Base-by-base conservation (phyloP, 2,113 vertebrate species). In the Pardalotus punctatus region DNA sequence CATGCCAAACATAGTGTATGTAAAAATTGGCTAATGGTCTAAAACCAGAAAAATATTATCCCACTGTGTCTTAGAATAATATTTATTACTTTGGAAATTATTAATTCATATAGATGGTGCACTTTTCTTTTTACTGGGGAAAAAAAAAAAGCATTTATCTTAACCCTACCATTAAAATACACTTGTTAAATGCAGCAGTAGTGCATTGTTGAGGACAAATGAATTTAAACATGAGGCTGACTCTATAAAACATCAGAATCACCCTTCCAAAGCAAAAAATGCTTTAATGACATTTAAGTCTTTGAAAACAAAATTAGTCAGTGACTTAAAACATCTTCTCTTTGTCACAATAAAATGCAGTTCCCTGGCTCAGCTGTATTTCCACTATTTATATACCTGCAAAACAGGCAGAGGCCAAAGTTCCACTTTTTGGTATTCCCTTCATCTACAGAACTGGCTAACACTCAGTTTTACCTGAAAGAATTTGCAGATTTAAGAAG, bases 391-490 rank as follows among this genome's bases (percentile, higher is more conserved):
- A 64, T 86, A 42, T 19, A 93, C 64, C 76, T 82, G 88, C 54
- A 81, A 93, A 95, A 92, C 43, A 95, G 28, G 54, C 56, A 93
- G 80, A 88, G 53, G 45, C 61, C 83, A 93, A 70, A 80, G 22
- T 88, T 96, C 53, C 23, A 76, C 74, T 62, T 93, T 91, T 97
- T 88, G 66, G 61, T 91, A 93, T 96, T 96, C 88, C 35, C 19
- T 28, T 97, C 65, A 64, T 89, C 77, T 94, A 81, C 72, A 89
- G 73, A 88, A 50, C 45, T 76, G 84, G 72, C 74, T 96, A 95
- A 60, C 62, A 27, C 58, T 96, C 38, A 67, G 35, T 93, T 97
- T 97, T 95, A 97, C 94, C 96, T 91, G 79, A 81, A 97, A 96
- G 79, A 96, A 93, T 95, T 86, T 71, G 83, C 90, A 86, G 73